Evolutionary conservation across 2,113 vertebrate species (phyloP).

Genomic region (Tilapia sparmanii): DNA sequence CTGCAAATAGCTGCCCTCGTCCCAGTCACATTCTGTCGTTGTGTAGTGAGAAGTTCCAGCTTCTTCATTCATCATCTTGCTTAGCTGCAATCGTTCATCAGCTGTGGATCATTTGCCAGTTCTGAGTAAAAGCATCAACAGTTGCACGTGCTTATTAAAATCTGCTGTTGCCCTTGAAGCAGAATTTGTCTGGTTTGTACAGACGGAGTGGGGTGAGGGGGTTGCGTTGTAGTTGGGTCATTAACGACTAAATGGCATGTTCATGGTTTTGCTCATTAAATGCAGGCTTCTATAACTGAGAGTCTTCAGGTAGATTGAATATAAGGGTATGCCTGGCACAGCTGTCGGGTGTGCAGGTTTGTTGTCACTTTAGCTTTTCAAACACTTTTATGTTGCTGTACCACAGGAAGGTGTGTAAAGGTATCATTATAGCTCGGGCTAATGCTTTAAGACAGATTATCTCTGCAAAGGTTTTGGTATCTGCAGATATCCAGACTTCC

Average conservation of each 20-base stretch:
- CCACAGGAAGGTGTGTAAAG: neutral
- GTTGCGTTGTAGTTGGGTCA: neutral
- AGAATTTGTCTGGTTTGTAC: neutral
- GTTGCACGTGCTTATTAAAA: constrained; percentile 18
- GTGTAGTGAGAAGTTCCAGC: neutral
- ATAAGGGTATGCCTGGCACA: neutral
- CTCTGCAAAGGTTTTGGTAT: neutral
- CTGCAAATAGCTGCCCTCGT: neutral
- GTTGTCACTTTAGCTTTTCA: neutral
- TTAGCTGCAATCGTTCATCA: neutral
- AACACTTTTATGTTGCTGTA: neutral
- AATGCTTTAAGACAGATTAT: neutral
- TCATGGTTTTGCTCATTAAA: neutral
- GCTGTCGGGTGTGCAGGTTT: neutral
- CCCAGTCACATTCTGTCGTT: neutral
- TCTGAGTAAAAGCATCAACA: constrained; percentile 1
- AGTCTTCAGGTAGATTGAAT: neutral
- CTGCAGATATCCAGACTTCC: neutral
- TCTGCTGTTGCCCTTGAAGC: neutral
- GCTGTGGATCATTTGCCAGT: constrained; percentile 13
- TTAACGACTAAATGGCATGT: constrained; percentile 17
- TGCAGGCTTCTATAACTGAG: neutral
- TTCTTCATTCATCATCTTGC: neutral
- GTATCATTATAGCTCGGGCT: neutral
- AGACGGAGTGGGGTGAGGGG: neutral